Evolutionary conservation across 2,888 invertebrate genomes (phyloP), one percentile per base, ranked within the genome.

Genomic region (Ophonus ardosiacus): DNA sequence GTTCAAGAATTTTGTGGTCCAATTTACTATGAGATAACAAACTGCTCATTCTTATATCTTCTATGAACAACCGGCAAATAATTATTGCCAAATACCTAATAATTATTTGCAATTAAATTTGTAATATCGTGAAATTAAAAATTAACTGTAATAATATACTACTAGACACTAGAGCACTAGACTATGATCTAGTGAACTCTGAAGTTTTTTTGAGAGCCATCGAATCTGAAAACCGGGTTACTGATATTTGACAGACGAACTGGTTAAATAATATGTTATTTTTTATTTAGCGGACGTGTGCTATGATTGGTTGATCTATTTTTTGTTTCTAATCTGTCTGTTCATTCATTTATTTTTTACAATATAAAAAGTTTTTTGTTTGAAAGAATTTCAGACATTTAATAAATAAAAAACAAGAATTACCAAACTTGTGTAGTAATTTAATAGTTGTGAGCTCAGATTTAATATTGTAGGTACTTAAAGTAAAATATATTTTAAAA

Each of bases 301-400:
- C n/a, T 63, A 21, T 63, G 24, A 63, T 63, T 63, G 17, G 18
- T 18, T 59, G 17, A 8, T 59, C 13, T 63, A 24, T 0, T 63
- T 63, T 63, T 63, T 59, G 59, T 63, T 63, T 24, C 17, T 63
- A 31, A 31, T 3, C 24, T 63, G 31, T 65, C n/a, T 31, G 31
- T 24, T 68, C 68, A 68, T 68, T 68, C 68, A 68, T 68, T 65
- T 68, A 15, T 68, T 68, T 65, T 68, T 65, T 65, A 65, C 63
- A 21, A 63, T 21, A 63, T 6, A n/a, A 21, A 7, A 21, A 6
- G 0, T 6, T 61, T 21, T 61, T 21, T 18, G 18, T 13, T 59
- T 3, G 59, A 43, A 43, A 43, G 43, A 43, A 43, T 43, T 43
- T 43, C 3, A 24, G 24, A 24, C 24, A 24, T 24, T 24, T 24